Evolutionary conservation across 2,888 invertebrate species (phyloP).

Genomic region (Heliconius hortense): DNA sequence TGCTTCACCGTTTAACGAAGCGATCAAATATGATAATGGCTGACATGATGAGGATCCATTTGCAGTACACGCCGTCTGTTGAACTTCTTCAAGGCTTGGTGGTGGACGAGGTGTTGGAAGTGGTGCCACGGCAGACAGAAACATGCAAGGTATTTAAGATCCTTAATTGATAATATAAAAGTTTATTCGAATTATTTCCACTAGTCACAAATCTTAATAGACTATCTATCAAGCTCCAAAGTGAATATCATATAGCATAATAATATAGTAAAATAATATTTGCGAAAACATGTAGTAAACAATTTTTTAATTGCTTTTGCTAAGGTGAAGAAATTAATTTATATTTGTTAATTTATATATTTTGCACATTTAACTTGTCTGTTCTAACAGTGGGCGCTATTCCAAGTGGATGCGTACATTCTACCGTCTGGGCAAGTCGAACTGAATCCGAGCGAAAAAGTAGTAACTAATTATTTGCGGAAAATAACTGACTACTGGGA

Average conservation of each 20-base stretch:
- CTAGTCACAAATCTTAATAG: background rate
- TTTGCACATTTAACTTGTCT: background rate
- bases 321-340: no score
- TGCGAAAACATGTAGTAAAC: no score
- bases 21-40: conserved; percentile 84
- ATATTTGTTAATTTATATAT: background rate
- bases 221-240: no score
- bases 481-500: conserved; percentile 85
- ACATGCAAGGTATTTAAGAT: conserved; percentile 66
- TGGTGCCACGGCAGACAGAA: conserved; percentile 66
- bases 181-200: background rate
- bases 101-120: conserved; percentile 78
- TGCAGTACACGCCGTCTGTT: conserved; percentile 74
- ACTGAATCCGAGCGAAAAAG: conserved; percentile 83
- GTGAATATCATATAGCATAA: no score
- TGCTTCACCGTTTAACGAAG: conserved; percentile 84
- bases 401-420: conserved; percentile 82
- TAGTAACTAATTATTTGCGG: conserved; percentile 81
- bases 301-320: no score
- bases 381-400: conserved; percentile 82
- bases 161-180: no score
- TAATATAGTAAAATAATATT: no score
- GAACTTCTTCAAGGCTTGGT: conserved; percentile 65
- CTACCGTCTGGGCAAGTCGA: conserved; percentile 63
- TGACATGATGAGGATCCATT: conserved; percentile 78